A percentile compares a stretch with the other conserved stretches of the same genome.
These are phyloP conservation scores for Coendou prehensilis DNA, from an alignment of 2,797 vertebrate species.

Conservation along the genomic window DNA sequence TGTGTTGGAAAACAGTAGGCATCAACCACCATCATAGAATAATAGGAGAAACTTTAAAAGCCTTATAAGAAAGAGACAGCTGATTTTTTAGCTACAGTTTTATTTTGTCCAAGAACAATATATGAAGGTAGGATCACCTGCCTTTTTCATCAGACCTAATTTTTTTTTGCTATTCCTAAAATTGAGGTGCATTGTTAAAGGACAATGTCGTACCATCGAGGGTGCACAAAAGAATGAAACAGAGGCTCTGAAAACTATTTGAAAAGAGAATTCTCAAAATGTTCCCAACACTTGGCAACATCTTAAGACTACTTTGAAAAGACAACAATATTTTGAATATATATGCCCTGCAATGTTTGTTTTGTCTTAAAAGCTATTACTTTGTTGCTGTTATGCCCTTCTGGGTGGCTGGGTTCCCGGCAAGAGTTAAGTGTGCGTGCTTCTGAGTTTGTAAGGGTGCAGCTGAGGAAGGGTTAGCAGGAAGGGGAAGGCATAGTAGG, in stretches of 20 bases:
- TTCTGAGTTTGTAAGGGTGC: background rate
- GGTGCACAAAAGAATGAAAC: background rate
- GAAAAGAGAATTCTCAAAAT: background rate
- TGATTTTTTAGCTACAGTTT: background rate
- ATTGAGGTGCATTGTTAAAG: constrained; percentile 51
- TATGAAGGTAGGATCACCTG: background rate
- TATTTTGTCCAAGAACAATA: constrained; percentile 24
- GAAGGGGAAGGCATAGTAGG: background rate
- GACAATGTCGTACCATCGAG: background rate
- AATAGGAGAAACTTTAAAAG: background rate
- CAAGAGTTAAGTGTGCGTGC: background rate
- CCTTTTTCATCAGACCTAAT: constrained; percentile 33
- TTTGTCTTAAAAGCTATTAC: constrained; percentile 15
- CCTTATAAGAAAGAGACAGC: background rate
- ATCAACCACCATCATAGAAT: background rate
- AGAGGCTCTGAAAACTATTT: constrained; percentile 6
- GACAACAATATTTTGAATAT: background rate
- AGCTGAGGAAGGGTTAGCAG: background rate
- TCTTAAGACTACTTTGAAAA: background rate
- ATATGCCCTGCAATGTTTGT: background rate
- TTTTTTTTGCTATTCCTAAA: constrained; percentile 55
- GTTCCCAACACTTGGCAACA: background rate
- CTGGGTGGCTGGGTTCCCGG: background rate
- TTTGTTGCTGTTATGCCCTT: background rate
- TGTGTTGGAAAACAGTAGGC: background rate